A percentile compares a stretch with the other conserved stretches of the same genome.
phyloP scores from a whole-genome alignment of 2,888 invertebrate genomes.

The Lycocerus yunnanus region DNA sequence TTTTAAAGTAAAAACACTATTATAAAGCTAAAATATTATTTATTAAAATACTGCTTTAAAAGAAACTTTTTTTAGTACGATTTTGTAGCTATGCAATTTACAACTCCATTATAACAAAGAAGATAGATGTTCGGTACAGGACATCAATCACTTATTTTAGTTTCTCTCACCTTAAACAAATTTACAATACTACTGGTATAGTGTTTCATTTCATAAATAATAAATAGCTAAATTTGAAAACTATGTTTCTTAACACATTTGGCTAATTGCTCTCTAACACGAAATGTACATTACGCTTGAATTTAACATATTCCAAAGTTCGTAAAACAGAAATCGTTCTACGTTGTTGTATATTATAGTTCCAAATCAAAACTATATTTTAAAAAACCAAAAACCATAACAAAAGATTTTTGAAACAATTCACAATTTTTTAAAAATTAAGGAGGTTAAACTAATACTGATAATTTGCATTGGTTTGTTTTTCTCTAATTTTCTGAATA shows the following conservation, averaged over 20 bases:
- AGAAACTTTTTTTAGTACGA: background rate
- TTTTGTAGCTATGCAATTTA: constrained; percentile 13
- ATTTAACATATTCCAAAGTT: background rate
- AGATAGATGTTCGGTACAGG: background rate
- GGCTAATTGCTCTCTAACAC: background rate
- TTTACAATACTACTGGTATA: background rate
- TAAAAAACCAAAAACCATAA: background rate
- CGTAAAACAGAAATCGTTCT: background rate
- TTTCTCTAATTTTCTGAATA: no score
- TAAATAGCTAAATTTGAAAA: background rate
- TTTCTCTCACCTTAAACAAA: background rate
- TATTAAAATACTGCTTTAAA: constrained; percentile 11
- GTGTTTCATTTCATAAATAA: background rate
- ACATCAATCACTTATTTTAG: constrained; percentile 1
- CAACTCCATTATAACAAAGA: constrained; percentile 3
- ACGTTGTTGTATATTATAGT: background rate
- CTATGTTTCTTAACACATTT: background rate
- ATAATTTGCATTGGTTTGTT: no score
- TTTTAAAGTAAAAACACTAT: no score
- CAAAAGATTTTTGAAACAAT: no score
- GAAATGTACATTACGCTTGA: background rate
- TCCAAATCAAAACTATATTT: background rate
- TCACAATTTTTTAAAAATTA: no score
- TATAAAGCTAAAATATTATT: background rate
- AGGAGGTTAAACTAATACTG: no score